phyloP scores from a whole-genome alignment of 2,888 invertebrate genomes.

The Pilophorus perplexus region DNA sequence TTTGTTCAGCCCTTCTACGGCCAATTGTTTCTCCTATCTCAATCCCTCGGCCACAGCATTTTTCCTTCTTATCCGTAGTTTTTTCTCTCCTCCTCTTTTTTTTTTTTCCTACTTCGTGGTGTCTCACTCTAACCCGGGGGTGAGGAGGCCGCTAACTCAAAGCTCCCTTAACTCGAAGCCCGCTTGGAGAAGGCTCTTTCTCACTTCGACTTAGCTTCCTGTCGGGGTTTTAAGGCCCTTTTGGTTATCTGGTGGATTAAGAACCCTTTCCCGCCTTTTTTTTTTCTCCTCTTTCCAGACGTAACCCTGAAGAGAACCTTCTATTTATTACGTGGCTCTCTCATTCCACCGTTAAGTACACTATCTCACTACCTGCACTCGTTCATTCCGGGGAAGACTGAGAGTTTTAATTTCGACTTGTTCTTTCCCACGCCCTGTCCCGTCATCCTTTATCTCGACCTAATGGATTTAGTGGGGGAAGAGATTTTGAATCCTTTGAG shows the following conservation, averaged over 20 bases:
- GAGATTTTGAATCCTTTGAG: too few relatives aligned
- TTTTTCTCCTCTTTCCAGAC: slow-evolving; percentile 2
- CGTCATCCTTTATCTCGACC: too few relatives aligned
- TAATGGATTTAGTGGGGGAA: too few relatives aligned
- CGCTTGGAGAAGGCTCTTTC: not conserved
- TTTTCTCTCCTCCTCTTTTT: not conserved
- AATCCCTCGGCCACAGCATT: slow-evolving; percentile 30
- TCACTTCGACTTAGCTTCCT: slow-evolving; percentile 6
- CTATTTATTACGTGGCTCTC: slow-evolving; percentile 16
- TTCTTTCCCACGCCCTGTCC: too few relatives aligned
- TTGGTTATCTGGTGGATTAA: slow-evolving; percentile 34
- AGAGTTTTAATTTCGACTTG: slow-evolving; percentile 29
- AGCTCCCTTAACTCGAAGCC: not conserved
- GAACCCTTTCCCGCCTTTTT: slow-evolving; percentile 25
- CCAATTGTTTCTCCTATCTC: slow-evolving; percentile 39
- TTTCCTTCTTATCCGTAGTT: slow-evolving; percentile 33
- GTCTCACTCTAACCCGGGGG: too few relatives aligned
- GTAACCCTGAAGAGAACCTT: slow-evolving; percentile 14
- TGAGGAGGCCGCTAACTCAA: too few relatives aligned
- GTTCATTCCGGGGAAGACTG: not conserved
- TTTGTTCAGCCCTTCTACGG: slow-evolving; percentile 34
- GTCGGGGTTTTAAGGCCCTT: slow-evolving; percentile 22
- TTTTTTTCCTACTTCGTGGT: too few relatives aligned
- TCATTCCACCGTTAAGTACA: not conserved
- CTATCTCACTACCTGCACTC: not conserved